phyloP scores from a whole-genome alignment of 2,888 invertebrate species.

The Apomyelois bistriatella region DNA sequence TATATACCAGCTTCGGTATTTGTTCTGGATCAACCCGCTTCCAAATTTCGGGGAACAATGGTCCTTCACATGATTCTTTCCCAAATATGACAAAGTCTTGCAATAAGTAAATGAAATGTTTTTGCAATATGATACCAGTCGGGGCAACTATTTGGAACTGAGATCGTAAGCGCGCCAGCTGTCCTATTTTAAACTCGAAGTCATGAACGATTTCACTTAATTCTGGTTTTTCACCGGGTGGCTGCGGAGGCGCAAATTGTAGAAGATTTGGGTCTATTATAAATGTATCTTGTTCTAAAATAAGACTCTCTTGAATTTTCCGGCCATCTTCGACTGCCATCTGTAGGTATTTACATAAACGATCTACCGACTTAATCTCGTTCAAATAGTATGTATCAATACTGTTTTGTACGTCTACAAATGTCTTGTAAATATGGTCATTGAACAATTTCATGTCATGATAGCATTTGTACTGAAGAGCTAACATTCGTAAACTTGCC shows the following conservation, averaged over 20 bases:
- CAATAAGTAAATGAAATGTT: slow-evolving; percentile 70
- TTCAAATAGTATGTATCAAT: slow-evolving; percentile 67
- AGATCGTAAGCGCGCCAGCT: slow-evolving; percentile 55
- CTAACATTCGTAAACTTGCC: slow-evolving; percentile 59
- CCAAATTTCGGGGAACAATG: slow-evolving; percentile 62
- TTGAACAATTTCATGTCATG: slow-evolving; percentile 66
- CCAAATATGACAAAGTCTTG: slow-evolving; percentile 76
- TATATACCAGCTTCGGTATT: slow-evolving; percentile 59
- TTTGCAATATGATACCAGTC: slow-evolving; percentile 60
- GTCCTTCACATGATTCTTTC: slow-evolving; percentile 58
- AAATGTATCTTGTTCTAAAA: slow-evolving; percentile 72
- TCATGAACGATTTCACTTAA: slow-evolving; percentile 35
- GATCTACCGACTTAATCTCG: slow-evolving; percentile 70
- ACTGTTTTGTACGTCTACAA: slow-evolving; percentile 60
- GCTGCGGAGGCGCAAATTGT: slow-evolving; percentile 44
- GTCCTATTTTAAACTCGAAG: slow-evolving; percentile 57
- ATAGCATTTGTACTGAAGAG: slow-evolving; percentile 57
- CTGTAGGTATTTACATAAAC: slow-evolving; percentile 72
- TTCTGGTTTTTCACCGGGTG: slow-evolving; percentile 28
- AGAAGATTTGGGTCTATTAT: slow-evolving; percentile 67
- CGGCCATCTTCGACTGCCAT: slow-evolving; percentile 72
- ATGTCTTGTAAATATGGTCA: slow-evolving; percentile 60
- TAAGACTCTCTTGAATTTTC: slow-evolving; percentile 64
- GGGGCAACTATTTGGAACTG: slow-evolving; percentile 66
- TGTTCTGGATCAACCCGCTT: slow-evolving; percentile 57